Evolutionary conservation across 2,888 invertebrate genomes (phyloP).

Genomic region (Dolomedes plantarius): DNA sequence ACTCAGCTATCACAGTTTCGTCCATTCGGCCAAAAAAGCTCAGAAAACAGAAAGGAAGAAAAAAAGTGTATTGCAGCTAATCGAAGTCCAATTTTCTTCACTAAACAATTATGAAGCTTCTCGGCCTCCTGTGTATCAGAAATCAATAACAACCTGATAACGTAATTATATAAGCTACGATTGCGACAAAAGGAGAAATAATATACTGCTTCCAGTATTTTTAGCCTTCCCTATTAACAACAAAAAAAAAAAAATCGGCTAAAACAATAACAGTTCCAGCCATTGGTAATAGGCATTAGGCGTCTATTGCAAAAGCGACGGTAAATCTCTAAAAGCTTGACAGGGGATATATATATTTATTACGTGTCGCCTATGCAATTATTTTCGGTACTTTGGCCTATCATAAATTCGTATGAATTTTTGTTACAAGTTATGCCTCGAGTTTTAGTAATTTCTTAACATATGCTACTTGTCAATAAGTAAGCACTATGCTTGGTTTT

Average conservation of each 20-base stretch:
- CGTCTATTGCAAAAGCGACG: neutral
- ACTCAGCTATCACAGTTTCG: neutral
- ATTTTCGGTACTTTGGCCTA: neutral
- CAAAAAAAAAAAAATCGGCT: too few species aligned
- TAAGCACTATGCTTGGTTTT: too few species aligned
- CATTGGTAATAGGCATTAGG: neutral
- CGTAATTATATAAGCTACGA: constrained; percentile 53
- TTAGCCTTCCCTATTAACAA: neutral
- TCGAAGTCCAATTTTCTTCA: constrained; percentile 36
- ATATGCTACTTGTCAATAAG: too few species aligned
- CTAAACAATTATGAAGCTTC: constrained; percentile 49
- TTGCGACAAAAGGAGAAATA: constrained; percentile 19
- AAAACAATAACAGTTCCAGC: neutral
- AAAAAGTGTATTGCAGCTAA: constrained; percentile 14
- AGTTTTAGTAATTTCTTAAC: too few species aligned
- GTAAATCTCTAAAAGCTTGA: constrained; percentile 7
- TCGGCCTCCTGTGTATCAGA: constrained; percentile 37
- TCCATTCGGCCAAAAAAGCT: neutral
- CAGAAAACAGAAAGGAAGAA: neutral
- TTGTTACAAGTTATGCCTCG: too few species aligned
- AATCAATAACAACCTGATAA: constrained; percentile 50
- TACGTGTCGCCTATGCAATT: neutral
- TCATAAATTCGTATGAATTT: too few species aligned
- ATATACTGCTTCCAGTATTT: constrained; percentile 21
- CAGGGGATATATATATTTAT: neutral